Percentiles rank a stretch among this genome's conserved stretches.
Conservation (phyloP, 2,888 invertebrate genomes). For the Linyphia triangularis region DNA sequence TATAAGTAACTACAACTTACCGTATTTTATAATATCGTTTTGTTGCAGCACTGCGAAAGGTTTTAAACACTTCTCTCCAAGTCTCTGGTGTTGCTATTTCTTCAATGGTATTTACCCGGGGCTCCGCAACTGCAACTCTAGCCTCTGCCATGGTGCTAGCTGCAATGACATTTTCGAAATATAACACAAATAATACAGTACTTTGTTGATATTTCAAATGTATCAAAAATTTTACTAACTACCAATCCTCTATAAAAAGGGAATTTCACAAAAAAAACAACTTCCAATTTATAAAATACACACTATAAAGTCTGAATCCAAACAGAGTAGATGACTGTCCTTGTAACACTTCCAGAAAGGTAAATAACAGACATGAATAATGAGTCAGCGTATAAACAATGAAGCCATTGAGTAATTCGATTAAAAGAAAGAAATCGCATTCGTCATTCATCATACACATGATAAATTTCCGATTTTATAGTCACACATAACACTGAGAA, state of each 20-base stretch:
- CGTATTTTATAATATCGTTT: slow-evolving; percentile 77
- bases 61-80: slow-evolving; percentile 79
- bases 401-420: neutral
- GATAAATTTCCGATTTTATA: too few species aligned
- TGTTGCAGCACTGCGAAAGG: slow-evolving; percentile 79
- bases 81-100: slow-evolving; percentile 78
- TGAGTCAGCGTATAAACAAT: neutral
- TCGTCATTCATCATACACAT: too few species aligned
- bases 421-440: too few species aligned
- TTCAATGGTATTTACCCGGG: slow-evolving; percentile 79
- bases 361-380: neutral
- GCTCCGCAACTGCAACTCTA: slow-evolving; percentile 80
- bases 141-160: slow-evolving; percentile 80
- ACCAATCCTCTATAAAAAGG: too few species aligned
- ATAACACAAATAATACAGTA: neutral
- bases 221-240: too few species aligned
- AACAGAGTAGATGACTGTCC: too few species aligned
- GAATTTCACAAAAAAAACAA: too few species aligned
- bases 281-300: too few species aligned
- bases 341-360: too few species aligned
- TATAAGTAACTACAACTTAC: slow-evolving; percentile 27
- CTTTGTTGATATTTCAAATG: too few species aligned
- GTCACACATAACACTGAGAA: too few species aligned
- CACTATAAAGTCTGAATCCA: too few species aligned
- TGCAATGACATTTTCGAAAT: slow-evolving; percentile 12